Base-by-base conservation (phyloP, 2,888 invertebrate species). In the Netelia fuscicornis region DNA sequence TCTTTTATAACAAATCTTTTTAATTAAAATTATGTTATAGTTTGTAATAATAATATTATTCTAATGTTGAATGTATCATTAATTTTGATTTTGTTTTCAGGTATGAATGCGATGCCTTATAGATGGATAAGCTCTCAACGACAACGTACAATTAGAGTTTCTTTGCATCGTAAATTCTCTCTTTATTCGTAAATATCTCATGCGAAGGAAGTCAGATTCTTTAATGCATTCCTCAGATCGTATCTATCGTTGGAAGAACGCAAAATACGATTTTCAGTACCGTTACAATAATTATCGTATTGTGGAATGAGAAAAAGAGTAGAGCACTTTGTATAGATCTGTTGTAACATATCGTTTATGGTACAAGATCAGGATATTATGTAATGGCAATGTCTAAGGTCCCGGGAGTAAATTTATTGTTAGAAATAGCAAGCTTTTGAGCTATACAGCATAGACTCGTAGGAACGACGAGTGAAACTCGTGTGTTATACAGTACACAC, bases 391-490 rank as follows among this genome's bases (percentile, higher is more conserved):
- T 72, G 71, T 67, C 23, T 2, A 62, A 81, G 56, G 25, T 42
- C 56, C 68, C 78, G 68, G 78, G 70, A 56, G 64, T 58, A 2
- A 75, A 64, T 85, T 82, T 85, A 85, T 82, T 79, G 82, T 82
- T 82, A 75, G 85, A 78, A 79, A 74, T 48, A 56, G 77, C 56
- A 13, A 75, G 37, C 37, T 37, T 37, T 37, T 37, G 6, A 71
- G 42, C 54, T 25, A 11, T 25, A n/a, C 6, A 8, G 23, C 20
- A 9, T 64, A 84, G 77, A 56, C 52, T 37, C 68, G 67, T n/a
- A 60, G 1, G 58, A 58, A 17, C 48, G 20, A 23, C 10, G 58
- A 58, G 58, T 10, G 58, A 58, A 20, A 23, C 5, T 58, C 54
- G 58, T 20, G 58, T 17, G 58, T 23, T 48, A 20, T 48, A 13